A percentile compares a stretch with the other conserved stretches of the same genome.
Conservation (phyloP, 1,140 invertebrate genomes). For the Nebria ingens region DNA sequence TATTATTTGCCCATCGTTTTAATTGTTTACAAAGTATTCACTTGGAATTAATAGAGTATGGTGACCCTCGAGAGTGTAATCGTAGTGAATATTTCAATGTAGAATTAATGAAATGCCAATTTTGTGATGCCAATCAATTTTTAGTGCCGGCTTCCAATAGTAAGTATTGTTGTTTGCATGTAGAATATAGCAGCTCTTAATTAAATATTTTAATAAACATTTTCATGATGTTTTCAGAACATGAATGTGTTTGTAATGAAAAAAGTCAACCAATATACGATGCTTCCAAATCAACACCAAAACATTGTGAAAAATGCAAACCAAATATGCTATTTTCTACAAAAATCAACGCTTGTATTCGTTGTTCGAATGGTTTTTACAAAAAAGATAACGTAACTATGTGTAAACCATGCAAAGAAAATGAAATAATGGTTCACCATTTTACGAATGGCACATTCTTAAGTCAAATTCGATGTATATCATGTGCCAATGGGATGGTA, state of each 20-base stretch:
- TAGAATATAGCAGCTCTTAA: background rate
- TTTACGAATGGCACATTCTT: constrained; percentile 32
- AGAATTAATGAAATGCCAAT: background rate
- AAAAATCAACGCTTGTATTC: constrained; percentile 26
- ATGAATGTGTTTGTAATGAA: background rate
- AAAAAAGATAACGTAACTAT: constrained; percentile 17
- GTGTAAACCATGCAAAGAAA: constrained; percentile 30
- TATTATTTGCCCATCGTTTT: background rate
- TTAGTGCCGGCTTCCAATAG: background rate
- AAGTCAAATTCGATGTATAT: constrained; percentile 32
- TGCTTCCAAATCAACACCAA: constrained; percentile 24
- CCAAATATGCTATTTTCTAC: background rate
- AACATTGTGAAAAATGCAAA: constrained; percentile 27
- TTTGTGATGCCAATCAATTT: background rate
- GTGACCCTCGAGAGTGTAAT: background rate
- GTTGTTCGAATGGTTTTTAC: constrained; percentile 25
- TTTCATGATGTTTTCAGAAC: background rate
- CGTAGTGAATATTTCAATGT: background rate
- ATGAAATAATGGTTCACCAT: constrained; percentile 29
- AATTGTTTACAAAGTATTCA: background rate
- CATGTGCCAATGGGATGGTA: constrained; percentile 35
- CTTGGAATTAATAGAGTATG: background rate
- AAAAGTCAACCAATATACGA: background rate
- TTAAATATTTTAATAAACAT: background rate
- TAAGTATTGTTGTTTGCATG: background rate